Conservation (phyloP, 2,888 invertebrate species). For the Acrobasis consociella region DNA sequence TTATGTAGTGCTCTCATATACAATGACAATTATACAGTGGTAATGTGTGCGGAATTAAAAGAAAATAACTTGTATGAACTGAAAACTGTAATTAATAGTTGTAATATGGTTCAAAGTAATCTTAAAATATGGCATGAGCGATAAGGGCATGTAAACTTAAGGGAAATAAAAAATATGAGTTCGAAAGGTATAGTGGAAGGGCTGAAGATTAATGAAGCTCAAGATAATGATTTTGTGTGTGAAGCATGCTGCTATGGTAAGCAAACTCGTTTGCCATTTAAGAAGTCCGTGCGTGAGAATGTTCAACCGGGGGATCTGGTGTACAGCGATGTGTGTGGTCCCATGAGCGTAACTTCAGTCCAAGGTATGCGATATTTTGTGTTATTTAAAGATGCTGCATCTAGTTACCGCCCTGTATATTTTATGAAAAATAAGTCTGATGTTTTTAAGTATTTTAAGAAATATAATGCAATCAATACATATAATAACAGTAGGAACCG, state of each 20-base stretch:
- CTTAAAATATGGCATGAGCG: slow-evolving; percentile 5
- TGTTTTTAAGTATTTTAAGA: slow-evolving; percentile 28
- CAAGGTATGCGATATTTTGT: slow-evolving; percentile 34
- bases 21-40: not conserved
- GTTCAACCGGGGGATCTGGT: no score
- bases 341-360: no score
- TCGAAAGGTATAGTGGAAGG: not conserved
- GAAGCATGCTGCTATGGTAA: not conserved
- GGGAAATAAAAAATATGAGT: slow-evolving; percentile 12
- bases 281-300: no score
- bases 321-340: no score
- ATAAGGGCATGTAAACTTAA: slow-evolving; percentile 1
- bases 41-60: no score
- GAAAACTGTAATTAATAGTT: not conserved
- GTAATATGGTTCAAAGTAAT: not conserved
- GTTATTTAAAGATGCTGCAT: slow-evolving; percentile 34
- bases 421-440: slow-evolving; percentile 35
- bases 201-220: not conserved
- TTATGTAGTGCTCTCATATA: not conserved
- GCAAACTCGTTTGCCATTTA: slow-evolving; percentile 29
- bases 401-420: slow-evolving; percentile 31
- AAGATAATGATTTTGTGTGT: not conserved
- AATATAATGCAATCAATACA: slow-evolving; percentile 30
- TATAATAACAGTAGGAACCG: no score
- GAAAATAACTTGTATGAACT: slow-evolving; percentile 8